Evolutionary conservation across 2,888 invertebrate species (phyloP).

Genomic region (Seladonia tumulorum): DNA sequence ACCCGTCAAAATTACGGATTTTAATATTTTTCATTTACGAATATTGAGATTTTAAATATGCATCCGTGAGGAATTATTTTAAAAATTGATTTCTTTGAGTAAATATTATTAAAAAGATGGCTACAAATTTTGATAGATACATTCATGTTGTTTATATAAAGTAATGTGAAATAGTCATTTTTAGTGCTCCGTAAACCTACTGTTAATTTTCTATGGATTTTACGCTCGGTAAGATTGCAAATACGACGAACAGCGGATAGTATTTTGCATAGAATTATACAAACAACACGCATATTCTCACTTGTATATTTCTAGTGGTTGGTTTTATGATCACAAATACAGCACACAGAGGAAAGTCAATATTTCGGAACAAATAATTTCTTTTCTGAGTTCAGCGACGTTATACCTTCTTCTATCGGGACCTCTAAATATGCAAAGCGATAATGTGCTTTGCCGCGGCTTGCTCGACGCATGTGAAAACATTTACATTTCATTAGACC

Average conservation of each 20-base stretch:
- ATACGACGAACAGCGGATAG: background rate
- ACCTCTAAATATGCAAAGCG: background rate
- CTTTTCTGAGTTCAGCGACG: background rate
- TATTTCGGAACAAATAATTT: background rate
- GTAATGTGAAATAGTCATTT: no score
- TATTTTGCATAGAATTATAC: background rate
- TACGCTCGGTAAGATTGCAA: background rate
- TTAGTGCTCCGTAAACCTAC: no score
- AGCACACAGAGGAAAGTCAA: background rate
- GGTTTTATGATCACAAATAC: background rate
- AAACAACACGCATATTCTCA: background rate
- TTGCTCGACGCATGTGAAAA: background rate
- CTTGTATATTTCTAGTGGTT: background rate
- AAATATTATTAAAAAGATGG: no score
- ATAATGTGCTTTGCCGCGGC: background rate
- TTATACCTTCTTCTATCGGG: background rate
- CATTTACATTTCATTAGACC: constrained; percentile 28
- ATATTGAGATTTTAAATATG: no score
- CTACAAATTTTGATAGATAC: no score
- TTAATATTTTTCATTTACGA: no score
- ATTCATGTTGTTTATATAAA: no score
- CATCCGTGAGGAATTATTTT: no score
- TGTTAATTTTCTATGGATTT: background rate
- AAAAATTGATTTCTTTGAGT: no score
- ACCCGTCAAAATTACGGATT: no score